Evolutionary conservation across 1,140 invertebrate genomes (phyloP), one percentile per base, ranked within the genome.

Genomic region (Pseudachorutes palmiensis): DNA sequence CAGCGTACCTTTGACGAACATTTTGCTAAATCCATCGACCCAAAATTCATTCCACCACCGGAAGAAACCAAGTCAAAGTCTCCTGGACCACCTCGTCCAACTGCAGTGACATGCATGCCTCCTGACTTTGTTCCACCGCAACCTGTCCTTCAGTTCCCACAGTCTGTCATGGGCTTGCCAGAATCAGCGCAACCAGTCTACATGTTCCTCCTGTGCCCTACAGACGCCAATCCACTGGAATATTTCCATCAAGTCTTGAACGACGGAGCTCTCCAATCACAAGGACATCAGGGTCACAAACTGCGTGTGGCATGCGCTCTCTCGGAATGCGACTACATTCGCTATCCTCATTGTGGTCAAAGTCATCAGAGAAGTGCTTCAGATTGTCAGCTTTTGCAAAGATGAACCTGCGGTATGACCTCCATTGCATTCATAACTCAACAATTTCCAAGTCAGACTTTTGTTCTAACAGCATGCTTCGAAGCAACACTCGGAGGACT

Each of bases 251-350:
- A 65, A 49, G 51, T 71, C 22, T 24, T 70, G 1, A 64, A 29
- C 12, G 70, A 71, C 1, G 68, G 63, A 59, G 41, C 66, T 9
- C 16, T 33, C 26, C 16, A 14, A 57, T 29, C 59, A 60, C 45
- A 28, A 72, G 68, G 62, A 70, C 31, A 65, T 72, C 32, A 48
- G 65, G 2, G 31, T 72, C 1, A 72, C 71, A 26, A 72, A 72
- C 60, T 72, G 71, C 32, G n/a, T 72, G 16, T 72, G 71, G 68
- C 51, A 62, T 16, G 67, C 67, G 5, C 57, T 57, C 16, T 12
- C 31, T 1, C 28, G 5, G 16, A 68, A 32, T 16, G 36, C 58
- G 5, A 24, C 31, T 30, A 26, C 19, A 19, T 72, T 67, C 49
- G 24, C 45, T 26, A 64, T 72, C 31, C 58, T 70, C 2, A 31